Base-by-base conservation (phyloP, 1,140 invertebrate species). In the Holcopasites calliopsidis region DNA sequence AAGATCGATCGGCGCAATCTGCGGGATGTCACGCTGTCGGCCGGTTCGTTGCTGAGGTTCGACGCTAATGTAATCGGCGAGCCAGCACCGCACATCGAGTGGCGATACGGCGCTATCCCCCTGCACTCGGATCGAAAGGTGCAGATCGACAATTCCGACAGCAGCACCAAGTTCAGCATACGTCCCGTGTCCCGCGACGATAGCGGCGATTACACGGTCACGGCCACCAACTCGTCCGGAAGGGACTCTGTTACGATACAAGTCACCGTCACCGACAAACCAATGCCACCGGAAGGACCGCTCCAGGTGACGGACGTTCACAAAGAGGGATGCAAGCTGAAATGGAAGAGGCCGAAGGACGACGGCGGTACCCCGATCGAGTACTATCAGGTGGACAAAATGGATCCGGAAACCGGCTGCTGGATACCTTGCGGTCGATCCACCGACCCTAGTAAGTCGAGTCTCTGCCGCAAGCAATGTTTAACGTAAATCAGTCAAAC, bases 1-100 rank as follows among this genome's bases (percentile, higher is more conserved):
- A 98, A 97, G 92, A 99, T 99, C 92, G 98, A 99, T 89, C 93
- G 98, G 57, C 94, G 96, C 69, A 97, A 98, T 87, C 92, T 99
- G 11, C 94, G 96, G 49, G 97, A 98, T 87, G 92, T 99, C 38
- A 97, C 95, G 0, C 90, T 99, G 50, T 97, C 97, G n/a, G 96
- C 97, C 70, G 98, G 98, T 38, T 95, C 97, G 6, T 94, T 97
- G 40, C 93, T 99, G n/a, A 98, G 98, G 91, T 95, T 98, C 84
- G 98, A 99, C 85, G 97, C 96, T 3, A 95, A 95, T 78, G 95
- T 99, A 52, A 96, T 95, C 86, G 98, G 98, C 75, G 98, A 99
- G 92, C 98, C 98, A 38, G 95, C 96, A 76, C 97, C 97, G 83
- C 95, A 94, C 76, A 95, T 97, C 55, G 96, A 97, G 87, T 99